These are phyloP conservation scores for Nomada fabriciana DNA, from an alignment of 2,888 invertebrate genomes.

Conservation along the genomic window DNA sequence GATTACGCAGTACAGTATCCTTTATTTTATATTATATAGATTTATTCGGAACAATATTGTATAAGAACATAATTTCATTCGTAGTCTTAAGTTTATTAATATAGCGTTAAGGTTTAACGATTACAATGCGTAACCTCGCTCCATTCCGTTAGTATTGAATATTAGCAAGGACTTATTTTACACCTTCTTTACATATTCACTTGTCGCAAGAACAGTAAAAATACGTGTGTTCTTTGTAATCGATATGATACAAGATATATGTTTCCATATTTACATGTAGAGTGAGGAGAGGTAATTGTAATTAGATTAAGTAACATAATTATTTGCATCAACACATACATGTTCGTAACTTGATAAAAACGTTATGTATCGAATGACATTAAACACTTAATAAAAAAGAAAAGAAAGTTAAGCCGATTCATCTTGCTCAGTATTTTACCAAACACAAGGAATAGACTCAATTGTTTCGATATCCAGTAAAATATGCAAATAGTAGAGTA, in stretches of 20 bases:
- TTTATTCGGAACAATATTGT: constrained; percentile 68
- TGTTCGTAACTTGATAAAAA: constrained; percentile 19
- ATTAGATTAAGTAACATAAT: constrained; percentile 56
- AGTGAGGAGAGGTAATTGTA: constrained; percentile 53
- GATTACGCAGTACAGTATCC: constrained; percentile 57
- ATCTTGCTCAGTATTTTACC: constrained; percentile 31
- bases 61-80: constrained; percentile 68
- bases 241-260: constrained; percentile 64
- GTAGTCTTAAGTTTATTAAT: constrained; percentile 24
- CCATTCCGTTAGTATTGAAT: constrained; percentile 63
- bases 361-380: constrained; percentile 30
- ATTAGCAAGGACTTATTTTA: constrained; percentile 59
- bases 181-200: constrained; percentile 41
- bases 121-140: constrained; percentile 58
- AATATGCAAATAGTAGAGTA: constrained; percentile 39
- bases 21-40: constrained; percentile 69
- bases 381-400: constrained; percentile 50
- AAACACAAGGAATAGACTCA: constrained; percentile 32
- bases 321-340: constrained; percentile 33
- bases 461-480: not conserved
- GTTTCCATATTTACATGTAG: constrained; percentile 62
- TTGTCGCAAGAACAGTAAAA: constrained; percentile 56
- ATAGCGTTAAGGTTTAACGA: constrained; percentile 59
- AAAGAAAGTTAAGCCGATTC: constrained; percentile 61
- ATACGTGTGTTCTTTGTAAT: constrained; percentile 53